phyloP scores from a whole-genome alignment of 2,888 invertebrate genomes.

The Nemotelus nigrinus region DNA sequence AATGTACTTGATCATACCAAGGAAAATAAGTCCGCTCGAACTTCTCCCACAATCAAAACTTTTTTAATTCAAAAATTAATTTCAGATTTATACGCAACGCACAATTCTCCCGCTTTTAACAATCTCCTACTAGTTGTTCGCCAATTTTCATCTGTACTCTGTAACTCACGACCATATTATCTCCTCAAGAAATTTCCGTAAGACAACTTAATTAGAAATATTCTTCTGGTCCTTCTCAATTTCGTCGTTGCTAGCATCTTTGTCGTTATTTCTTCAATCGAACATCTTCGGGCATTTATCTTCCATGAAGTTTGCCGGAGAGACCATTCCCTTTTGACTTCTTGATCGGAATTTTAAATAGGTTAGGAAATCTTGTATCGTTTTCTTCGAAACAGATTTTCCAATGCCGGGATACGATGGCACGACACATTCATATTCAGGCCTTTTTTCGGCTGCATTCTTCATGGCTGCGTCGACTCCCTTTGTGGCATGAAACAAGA shows the following conservation, averaged over 20 bases:
- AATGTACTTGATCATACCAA: too few relatives aligned
- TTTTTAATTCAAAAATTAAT: conserved; percentile 32
- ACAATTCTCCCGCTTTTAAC: neutral
- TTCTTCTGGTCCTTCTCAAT: conserved; percentile 13
- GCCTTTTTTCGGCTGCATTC: conserved; percentile 30
- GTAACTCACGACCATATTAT: conserved; percentile 10
- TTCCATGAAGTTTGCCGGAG: conserved; percentile 54
- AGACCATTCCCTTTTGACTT: conserved; percentile 54
- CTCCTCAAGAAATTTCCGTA: conserved; percentile 17
- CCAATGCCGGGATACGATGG: conserved; percentile 73
- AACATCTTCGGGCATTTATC: conserved; percentile 54
- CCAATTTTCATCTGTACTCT: conserved; percentile 11
- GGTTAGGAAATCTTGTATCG: conserved; percentile 67
- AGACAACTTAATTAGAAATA: conserved; percentile 42
- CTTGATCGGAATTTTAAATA: conserved; percentile 59
- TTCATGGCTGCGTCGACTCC: conserved; percentile 17
- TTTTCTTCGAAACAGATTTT: conserved; percentile 66
- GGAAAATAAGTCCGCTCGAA: too few relatives aligned
- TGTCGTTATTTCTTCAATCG: conserved; percentile 44
- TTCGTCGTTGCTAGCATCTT: neutral
- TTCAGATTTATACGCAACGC: conserved; percentile 16
- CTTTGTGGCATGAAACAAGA: neutral
- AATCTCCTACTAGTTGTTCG: neutral
- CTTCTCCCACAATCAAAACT: neutral
- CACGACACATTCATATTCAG: conserved; percentile 56